phyloP scores from a whole-genome alignment of 2,113 vertebrate species.

The Eidolon helvum region DNA sequence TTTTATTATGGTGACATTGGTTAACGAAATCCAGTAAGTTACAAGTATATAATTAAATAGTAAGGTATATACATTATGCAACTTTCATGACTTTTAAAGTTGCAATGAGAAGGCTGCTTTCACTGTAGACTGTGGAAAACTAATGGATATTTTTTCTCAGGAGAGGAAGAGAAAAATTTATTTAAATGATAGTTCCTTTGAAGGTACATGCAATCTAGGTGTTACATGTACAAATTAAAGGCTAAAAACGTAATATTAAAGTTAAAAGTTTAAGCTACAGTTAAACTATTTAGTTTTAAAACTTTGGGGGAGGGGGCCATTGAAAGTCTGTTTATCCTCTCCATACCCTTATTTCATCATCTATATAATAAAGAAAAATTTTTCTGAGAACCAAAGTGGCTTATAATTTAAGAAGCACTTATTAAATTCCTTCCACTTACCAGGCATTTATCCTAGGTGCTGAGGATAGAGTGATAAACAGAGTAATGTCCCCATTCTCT shows the following conservation, averaged over 20 bases:
- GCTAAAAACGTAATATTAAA: background rate
- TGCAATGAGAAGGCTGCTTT: background rate
- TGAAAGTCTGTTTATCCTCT: background rate
- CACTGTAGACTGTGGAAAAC: background rate
- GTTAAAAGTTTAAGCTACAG: background rate
- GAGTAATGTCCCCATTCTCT: background rate
- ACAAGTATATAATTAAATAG: no score
- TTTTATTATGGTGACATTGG: no score
- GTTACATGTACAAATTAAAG: slow-evolving; percentile 27
- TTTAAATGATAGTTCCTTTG: background rate
- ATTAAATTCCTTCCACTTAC: background rate
- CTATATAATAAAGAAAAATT: background rate
- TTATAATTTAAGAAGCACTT: background rate
- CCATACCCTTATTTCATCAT: background rate
- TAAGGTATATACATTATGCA: no score
- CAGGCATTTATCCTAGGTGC: background rate
- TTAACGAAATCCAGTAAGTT: no score
- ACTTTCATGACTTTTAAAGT: background rate
- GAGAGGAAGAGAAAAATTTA: background rate
- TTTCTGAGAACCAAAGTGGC: background rate
- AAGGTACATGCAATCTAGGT: background rate
- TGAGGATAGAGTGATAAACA: background rate
- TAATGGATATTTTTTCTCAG: background rate
- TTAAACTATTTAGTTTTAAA: background rate
- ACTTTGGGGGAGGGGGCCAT: background rate